phyloP scores from a whole-genome alignment of 2,113 vertebrate genomes.

The Corythoichthys haematopterus region DNA sequence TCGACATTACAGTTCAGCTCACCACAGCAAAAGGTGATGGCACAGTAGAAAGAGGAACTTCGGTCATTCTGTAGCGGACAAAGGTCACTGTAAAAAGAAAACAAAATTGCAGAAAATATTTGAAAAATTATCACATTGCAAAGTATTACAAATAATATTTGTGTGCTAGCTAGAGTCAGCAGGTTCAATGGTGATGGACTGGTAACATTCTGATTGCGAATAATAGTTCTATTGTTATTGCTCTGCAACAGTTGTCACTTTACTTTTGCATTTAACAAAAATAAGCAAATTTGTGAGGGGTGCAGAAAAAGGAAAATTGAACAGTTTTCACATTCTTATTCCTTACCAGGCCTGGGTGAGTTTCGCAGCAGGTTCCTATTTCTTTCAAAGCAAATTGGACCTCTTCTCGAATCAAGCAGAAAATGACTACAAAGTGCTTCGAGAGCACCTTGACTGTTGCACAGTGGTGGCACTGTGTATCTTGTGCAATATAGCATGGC shows the following conservation, averaged over 20 bases:
- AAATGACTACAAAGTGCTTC: not conserved
- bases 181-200: too few species aligned
- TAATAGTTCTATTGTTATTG: too few species aligned
- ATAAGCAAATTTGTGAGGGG: not conserved
- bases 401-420: constrained; percentile 8
- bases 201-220: too few species aligned
- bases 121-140: not conserved
- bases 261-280: too few species aligned
- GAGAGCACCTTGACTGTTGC: constrained; percentile 4
- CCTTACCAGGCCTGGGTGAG: constrained; percentile 47
- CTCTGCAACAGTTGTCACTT: too few species aligned
- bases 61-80: constrained; percentile 61
- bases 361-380: constrained; percentile 26
- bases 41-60: constrained; percentile 79
- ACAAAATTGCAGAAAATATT: not conserved
- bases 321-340: too few species aligned
- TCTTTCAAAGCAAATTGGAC: not conserved
- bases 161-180: too few species aligned
- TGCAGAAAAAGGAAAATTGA: not conserved
- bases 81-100: constrained; percentile 54
- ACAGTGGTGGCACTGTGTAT: not conserved
- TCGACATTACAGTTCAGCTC: constrained; percentile 40
- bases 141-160: too few species aligned
- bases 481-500: not conserved
- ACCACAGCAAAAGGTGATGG: constrained; percentile 87